A percentile compares a stretch with the other conserved stretches of the same genome.
phyloP scores from a whole-genome alignment of 2,113 vertebrate species.

The Otis tarda region DNA sequence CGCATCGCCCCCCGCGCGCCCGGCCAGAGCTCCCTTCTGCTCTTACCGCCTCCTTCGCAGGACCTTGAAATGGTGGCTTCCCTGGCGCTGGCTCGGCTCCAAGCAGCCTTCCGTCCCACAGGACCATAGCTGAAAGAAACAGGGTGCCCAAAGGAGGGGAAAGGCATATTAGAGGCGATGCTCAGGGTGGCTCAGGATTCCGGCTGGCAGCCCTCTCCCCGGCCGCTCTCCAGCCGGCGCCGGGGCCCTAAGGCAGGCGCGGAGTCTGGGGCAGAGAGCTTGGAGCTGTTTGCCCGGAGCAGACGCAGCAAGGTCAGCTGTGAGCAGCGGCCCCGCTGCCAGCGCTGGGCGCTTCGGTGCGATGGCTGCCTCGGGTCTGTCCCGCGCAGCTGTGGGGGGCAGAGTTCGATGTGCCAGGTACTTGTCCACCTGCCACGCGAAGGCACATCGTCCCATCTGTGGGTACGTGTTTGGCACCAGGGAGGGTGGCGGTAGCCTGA shows the following conservation, averaged over 20 bases:
- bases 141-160: conserved; percentile 10
- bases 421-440: not conserved
- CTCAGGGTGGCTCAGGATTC: not conserved
- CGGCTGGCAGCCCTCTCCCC: not conserved
- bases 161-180: conserved; percentile 33
- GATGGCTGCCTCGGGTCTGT: not conserved
- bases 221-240: not conserved
- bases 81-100: not conserved
- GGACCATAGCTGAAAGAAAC: not conserved
- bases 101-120: conserved; percentile 13
- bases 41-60: conserved; percentile 21
- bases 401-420: not conserved
- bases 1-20: not conserved
- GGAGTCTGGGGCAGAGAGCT: not conserved
- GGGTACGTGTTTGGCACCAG: not conserved
- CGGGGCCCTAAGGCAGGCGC: not conserved
- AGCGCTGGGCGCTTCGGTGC: not conserved
- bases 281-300: not conserved
- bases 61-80: conserved; percentile 48
- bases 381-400: not conserved
- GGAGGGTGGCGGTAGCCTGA: not conserved
- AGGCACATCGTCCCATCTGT: not conserved
- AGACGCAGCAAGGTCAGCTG: not conserved
- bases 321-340: not conserved
- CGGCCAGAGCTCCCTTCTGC: conserved; percentile 13